Conservation (phyloP, 2,797 vertebrate genomes). For the Bucorvus abyssinicus region DNA sequence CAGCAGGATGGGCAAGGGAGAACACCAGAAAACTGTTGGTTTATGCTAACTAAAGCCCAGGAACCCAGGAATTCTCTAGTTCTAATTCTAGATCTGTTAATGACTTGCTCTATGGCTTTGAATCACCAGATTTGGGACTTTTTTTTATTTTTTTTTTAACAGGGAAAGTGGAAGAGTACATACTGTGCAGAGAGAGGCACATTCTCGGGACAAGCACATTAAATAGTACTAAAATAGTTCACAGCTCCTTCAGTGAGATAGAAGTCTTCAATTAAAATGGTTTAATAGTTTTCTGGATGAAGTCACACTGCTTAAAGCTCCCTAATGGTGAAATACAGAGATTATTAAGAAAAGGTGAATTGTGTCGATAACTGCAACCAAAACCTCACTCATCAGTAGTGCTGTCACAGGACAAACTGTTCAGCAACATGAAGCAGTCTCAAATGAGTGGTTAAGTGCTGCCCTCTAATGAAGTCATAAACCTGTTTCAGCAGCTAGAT, state of each 20-base stretch:
- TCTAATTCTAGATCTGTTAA: neutral
- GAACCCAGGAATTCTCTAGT: neutral
- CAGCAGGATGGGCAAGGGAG: neutral
- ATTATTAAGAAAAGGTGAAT: neutral
- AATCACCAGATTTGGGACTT: neutral
- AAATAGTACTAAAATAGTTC: neutral
- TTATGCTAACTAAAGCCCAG: neutral
- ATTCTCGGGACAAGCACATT: neutral
- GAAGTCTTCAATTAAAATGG: neutral
- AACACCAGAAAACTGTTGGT: neutral
- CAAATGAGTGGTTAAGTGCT: neutral
- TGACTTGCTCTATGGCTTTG: neutral
- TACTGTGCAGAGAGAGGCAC: neutral
- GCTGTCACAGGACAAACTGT: neutral
- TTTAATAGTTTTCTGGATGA: neutral
- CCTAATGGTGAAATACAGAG: neutral
- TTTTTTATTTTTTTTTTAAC: neutral
- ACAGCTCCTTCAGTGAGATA: neutral
- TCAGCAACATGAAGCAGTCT: neutral
- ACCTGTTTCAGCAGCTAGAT: neutral
- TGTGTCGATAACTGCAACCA: neutral
- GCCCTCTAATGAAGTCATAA: slow-evolving; percentile 55
- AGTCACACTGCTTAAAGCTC: neutral
- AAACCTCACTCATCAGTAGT: neutral
- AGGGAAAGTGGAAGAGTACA: neutral